phyloP scores from a whole-genome alignment of 2,888 invertebrate genomes.

The Aspidapion aeneum region DNA sequence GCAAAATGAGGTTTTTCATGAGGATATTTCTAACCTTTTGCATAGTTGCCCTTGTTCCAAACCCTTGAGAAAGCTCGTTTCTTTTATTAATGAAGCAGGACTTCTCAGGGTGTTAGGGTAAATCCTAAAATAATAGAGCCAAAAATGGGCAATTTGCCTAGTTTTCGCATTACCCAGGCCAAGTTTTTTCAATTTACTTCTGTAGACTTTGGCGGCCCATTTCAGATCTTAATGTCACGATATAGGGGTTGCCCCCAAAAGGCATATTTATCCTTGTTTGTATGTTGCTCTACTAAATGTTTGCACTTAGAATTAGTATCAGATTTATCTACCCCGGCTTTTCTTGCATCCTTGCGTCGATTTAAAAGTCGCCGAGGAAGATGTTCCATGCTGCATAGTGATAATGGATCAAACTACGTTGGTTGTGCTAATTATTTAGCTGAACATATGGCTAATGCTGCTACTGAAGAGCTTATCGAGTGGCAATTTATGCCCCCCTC shows the following conservation, averaged over 20 bases:
- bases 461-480: not conserved
- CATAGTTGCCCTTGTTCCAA: not conserved
- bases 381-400: too few relatives aligned
- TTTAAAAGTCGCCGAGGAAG: too few relatives aligned
- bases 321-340: too few relatives aligned
- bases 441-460: not conserved
- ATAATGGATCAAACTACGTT: too few relatives aligned
- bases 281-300: not conserved
- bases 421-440: not conserved
- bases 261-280: not conserved
- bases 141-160: conserved; percentile 3
- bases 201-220: not conserved
- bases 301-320: conserved; percentile 1
- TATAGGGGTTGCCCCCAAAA: conserved; percentile 1
- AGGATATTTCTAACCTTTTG: not conserved
- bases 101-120: not conserved
- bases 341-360: too few relatives aligned
- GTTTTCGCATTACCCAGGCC: not conserved
- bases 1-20: not conserved
- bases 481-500: not conserved
- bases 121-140: not conserved
- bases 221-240: not conserved
- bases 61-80: not conserved
- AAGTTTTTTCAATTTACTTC: not conserved
- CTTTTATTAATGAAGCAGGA: not conserved